phyloP scores from a whole-genome alignment of 2,113 vertebrate species.

The Rhea americana region DNA sequence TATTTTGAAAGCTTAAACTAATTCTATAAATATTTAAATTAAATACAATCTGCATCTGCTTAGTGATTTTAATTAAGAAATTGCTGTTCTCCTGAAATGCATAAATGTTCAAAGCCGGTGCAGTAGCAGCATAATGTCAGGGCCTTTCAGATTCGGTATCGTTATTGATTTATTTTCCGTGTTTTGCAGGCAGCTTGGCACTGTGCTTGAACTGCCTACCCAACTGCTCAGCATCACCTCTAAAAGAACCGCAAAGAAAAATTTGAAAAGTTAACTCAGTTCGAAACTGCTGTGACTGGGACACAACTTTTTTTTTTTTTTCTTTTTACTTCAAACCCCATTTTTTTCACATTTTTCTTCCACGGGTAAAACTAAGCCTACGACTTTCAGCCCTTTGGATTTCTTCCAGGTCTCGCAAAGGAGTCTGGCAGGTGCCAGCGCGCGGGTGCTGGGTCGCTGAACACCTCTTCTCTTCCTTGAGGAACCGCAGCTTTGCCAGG shows the following conservation, averaged over 20 bases:
- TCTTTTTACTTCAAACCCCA: too few species aligned
- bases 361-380: too few species aligned
- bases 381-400: too few species aligned
- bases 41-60: slow-evolving; percentile 33
- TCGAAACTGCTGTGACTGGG: too few species aligned
- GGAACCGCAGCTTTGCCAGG: too few species aligned
- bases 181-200: background rate
- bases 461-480: too few species aligned
- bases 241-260: background rate
- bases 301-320: too few species aligned
- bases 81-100: background rate
- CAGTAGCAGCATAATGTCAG: background rate
- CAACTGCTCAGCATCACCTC: background rate
- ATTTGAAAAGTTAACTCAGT: background rate
- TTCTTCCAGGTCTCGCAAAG: too few species aligned
- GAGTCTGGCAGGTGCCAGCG: too few species aligned
- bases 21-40: slow-evolving; percentile 54
- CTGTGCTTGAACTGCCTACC: background rate
- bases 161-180: background rate
- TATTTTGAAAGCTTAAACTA: slow-evolving; percentile 40
- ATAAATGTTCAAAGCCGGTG: background rate
- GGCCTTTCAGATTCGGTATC: background rate
- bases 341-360: too few species aligned
- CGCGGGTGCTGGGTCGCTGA: too few species aligned
- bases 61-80: slow-evolving; percentile 51